Conservation (phyloP, 2,797 vertebrate genomes). For the Simalia tracyae region DNA sequence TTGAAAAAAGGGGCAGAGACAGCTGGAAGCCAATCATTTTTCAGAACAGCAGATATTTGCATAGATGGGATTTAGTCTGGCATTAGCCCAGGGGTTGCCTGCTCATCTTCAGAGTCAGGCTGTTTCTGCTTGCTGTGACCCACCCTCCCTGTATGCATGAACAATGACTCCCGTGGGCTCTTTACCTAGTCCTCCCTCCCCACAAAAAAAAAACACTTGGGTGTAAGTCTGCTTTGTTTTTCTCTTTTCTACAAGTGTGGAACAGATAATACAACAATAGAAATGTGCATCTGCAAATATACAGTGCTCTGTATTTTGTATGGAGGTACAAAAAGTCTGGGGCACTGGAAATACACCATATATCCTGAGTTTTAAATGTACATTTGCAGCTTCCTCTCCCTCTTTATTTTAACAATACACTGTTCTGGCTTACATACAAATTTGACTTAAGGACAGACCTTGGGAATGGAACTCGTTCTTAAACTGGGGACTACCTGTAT, state of each 20-base stretch:
- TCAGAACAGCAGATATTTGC: not conserved
- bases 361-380: not conserved
- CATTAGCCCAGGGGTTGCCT: not conserved
- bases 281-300: not conserved
- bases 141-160: not conserved
- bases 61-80: slow-evolving; percentile 21
- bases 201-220: not conserved
- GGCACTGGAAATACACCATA: not conserved
- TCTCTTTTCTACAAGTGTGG: not conserved
- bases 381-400: not conserved
- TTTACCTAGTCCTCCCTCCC: not conserved
- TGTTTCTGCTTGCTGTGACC: not conserved
- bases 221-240: not conserved
- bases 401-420: not conserved
- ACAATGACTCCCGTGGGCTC: not conserved
- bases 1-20: slow-evolving; percentile 42
- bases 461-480: no score
- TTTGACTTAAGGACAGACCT: no score
- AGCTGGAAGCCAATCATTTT: slow-evolving; percentile 35
- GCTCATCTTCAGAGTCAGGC: slow-evolving; percentile 9
- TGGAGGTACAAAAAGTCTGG: not conserved
- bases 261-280: not conserved
- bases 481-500: no score
- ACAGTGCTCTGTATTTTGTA: not conserved
- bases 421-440: not conserved